These are phyloP conservation scores for Pteromalus puparum DNA, from an alignment of 1,140 invertebrate species.

Conservation along the genomic window DNA sequence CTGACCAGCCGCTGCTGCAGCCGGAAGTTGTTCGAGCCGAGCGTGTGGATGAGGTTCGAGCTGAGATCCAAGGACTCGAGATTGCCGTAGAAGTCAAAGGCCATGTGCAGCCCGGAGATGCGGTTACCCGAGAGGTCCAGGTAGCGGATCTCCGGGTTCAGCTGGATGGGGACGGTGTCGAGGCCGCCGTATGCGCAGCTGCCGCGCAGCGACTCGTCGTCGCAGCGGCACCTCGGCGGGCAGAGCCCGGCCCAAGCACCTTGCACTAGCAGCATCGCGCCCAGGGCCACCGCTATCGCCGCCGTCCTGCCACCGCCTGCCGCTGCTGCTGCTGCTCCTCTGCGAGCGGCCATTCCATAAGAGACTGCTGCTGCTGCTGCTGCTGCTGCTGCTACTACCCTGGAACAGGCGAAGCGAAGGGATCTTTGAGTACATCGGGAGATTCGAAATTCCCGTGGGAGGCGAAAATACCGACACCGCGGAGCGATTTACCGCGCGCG, in stretches of 20 bases:
- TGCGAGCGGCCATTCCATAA: conserved; percentile 70
- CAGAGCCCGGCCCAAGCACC: conserved; percentile 79
- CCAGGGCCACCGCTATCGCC: conserved; percentile 13
- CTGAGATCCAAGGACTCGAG: conserved; percentile 87
- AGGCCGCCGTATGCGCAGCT: conserved; percentile 85
- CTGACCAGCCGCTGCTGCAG: conserved; percentile 82
- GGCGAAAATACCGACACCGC: too few relatives aligned
- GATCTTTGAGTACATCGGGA: too few relatives aligned
- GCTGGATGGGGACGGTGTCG: conserved; percentile 90
- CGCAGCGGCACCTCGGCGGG: conserved; percentile 87
- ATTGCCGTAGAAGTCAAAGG: conserved; percentile 87
- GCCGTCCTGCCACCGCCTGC: background rate
- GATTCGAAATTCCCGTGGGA: too few relatives aligned
- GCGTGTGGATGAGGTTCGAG: conserved; percentile 84
- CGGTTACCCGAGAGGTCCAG: conserved; percentile 86
- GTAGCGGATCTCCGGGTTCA: conserved; percentile 88
- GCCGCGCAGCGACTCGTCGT: conserved; percentile 84
- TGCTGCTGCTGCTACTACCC: conserved; percentile 64
- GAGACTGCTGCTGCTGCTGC: conserved; percentile 60
- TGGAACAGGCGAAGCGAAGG: conserved; percentile 52
- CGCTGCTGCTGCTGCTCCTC: background rate
- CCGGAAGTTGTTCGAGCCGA: conserved; percentile 88
- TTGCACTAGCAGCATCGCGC: background rate
- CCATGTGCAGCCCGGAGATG: conserved; percentile 83
- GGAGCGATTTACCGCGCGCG: too few relatives aligned